These are phyloP conservation scores for Siniperca scherzeri DNA, from an alignment of 2,797 vertebrate genomes.

Conservation along the genomic window DNA sequence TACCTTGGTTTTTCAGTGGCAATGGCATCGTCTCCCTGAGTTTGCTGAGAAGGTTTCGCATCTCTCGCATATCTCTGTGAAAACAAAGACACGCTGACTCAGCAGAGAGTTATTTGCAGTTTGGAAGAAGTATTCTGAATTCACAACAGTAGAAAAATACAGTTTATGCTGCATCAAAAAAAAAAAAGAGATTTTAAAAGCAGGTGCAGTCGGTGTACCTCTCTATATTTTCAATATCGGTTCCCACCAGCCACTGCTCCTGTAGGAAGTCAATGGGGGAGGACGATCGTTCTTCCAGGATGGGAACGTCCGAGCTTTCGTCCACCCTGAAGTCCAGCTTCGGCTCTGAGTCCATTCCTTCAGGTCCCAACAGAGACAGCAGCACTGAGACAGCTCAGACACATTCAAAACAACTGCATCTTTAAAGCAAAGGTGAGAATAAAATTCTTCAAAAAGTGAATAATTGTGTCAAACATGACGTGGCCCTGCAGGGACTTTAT, in stretches of 20 bases:
- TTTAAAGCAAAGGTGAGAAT: not conserved
- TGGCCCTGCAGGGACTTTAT: too few relatives aligned
- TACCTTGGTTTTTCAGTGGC: slow-evolving; percentile 98
- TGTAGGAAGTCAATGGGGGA: slow-evolving; percentile 91
- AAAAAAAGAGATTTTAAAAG: not conserved
- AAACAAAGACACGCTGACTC: slow-evolving; percentile 49
- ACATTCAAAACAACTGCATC: not conserved
- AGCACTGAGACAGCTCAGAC: not conserved
- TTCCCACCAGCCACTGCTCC: slow-evolving; percentile 94
- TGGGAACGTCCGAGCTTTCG: slow-evolving; percentile 92
- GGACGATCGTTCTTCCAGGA: slow-evolving; percentile 92
- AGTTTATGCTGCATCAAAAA: not conserved
- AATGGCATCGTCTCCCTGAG: slow-evolving; percentile 99
- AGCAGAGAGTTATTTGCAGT: not conserved
- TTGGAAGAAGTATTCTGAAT: not conserved
- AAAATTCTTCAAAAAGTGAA: not conserved
- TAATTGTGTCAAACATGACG: not conserved
- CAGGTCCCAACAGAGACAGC: not conserved
- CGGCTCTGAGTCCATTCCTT: slow-evolving; percentile 89
- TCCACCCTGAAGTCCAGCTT: slow-evolving; percentile 91
- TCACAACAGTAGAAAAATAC: not conserved
- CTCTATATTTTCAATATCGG: slow-evolving; percentile 96
- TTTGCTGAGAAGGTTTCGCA: slow-evolving; percentile 99
- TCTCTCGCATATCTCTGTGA: slow-evolving; percentile 95
- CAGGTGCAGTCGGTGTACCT: slow-evolving; percentile 79